A percentile compares a stretch with the other conserved stretches of the same genome.
These are phyloP conservation scores for Galbula dea DNA, from an alignment of 2,113 vertebrate genomes.

Conservation along the genomic window DNA sequence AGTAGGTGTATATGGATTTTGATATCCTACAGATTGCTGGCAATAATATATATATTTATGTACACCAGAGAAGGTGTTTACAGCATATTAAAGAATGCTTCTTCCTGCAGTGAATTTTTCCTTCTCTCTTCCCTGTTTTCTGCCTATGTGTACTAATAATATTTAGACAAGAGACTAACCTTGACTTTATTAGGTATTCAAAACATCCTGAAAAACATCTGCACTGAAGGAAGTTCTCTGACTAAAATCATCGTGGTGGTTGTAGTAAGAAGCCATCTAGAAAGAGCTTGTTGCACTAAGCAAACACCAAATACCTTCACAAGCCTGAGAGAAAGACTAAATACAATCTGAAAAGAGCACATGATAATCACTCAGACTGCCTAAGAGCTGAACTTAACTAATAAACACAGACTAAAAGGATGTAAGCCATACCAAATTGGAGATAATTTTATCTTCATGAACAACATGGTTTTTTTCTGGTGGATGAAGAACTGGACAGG, in stretches of 20 bases:
- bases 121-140: background rate
- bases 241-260: background rate
- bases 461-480: background rate
- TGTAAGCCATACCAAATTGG: background rate
- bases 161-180: background rate
- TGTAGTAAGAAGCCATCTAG: constrained; percentile 1
- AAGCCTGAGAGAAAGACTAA: background rate
- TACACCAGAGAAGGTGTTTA: background rate
- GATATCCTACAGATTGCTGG: background rate
- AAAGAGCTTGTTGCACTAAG: constrained; percentile 24
- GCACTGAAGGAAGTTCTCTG: constrained; percentile 9
- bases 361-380: background rate
- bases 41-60: background rate
- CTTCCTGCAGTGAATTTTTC: background rate
- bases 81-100: background rate
- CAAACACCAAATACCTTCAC: constrained; percentile 1
- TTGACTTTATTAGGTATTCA: background rate
- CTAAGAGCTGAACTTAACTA: background rate
- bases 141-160: background rate
- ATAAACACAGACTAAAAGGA: background rate
- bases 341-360: background rate
- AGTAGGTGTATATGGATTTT: background rate
- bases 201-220: background rate
- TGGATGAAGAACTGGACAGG: background rate
- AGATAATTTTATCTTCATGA: background rate